A percentile compares a stretch with the other conserved stretches of the same genome.
Evolutionary conservation across 2,888 invertebrate genomes (phyloP).

Genomic region (Cyrtodaria siliqua): DNA sequence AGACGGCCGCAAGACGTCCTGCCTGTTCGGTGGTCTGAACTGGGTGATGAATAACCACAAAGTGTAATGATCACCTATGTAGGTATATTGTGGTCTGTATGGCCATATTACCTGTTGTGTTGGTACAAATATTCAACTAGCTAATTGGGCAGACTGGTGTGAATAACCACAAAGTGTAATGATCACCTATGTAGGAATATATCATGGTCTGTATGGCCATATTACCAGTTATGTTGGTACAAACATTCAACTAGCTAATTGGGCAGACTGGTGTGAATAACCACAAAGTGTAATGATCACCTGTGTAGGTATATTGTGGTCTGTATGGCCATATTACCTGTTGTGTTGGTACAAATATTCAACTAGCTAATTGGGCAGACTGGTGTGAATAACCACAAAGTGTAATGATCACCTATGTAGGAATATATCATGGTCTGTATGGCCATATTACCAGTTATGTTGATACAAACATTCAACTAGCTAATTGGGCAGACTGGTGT

Average conservation of each 20-base stretch:
- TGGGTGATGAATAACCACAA: conserved; percentile 29
- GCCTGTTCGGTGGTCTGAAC: conserved; percentile 34
- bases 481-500: conserved; percentile 41
- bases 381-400: conserved; percentile 31
- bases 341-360: neutral
- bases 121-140: conserved; percentile 1
- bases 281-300: conserved; percentile 47
- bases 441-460: neutral
- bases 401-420: conserved; percentile 57
- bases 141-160: conserved; percentile 41
- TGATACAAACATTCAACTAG: conserved; percentile 1
- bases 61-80: conserved; percentile 54
- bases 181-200: conserved; percentile 53
- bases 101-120: neutral
- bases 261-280: conserved; percentile 40
- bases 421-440: no score
- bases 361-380: conserved; percentile 35
- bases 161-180: conserved; percentile 45
- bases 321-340: neutral
- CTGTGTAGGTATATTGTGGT: conserved; percentile 57
- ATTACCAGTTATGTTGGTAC: neutral
- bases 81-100: conserved; percentile 59
- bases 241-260: conserved; percentile 20
- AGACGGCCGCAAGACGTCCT: neutral
- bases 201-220: no score